Percentiles rank a stretch among this genome's conserved stretches.
phyloP scores from a whole-genome alignment of 2,113 vertebrate genomes.

The Bombycilla garrulus region DNA sequence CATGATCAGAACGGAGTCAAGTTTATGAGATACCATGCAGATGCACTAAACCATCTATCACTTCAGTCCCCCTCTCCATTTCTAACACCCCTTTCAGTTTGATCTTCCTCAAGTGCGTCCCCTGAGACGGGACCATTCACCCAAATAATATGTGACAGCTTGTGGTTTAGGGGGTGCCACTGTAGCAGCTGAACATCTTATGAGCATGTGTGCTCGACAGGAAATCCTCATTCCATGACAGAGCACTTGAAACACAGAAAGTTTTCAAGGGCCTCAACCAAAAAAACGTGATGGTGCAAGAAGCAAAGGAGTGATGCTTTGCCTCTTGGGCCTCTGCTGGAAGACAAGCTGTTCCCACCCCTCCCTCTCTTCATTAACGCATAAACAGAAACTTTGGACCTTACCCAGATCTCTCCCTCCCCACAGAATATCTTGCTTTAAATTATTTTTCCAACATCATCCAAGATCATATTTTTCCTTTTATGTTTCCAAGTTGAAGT shows the following conservation, averaged over 20 bases:
- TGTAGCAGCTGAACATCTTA: neutral
- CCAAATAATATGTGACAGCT: neutral
- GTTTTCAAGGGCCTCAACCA: neutral
- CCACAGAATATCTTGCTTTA: neutral
- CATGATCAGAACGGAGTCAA: neutral
- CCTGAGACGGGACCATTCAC: neutral
- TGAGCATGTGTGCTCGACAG: fast-evolving
- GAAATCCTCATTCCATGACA: neutral
- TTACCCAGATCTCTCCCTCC: neutral
- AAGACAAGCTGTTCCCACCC: neutral
- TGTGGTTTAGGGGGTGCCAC: neutral
- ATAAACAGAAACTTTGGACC: neutral
- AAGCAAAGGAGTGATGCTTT: neutral
- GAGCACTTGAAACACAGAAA: neutral
- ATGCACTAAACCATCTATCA: fast-evolving
- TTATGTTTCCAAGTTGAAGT: slow-evolving; percentile 19
- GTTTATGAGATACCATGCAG: neutral
- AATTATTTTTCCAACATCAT: slow-evolving; percentile 7
- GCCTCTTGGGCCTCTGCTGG: neutral
- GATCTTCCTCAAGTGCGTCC: neutral
- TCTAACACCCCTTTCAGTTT: neutral
- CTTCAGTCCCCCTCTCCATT: neutral
- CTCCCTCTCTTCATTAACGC: neutral
- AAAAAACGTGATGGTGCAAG: fast-evolving
- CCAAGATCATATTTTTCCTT: slow-evolving; percentile 21